These are phyloP conservation scores for Lepus townsendii DNA, from an alignment of 2,797 vertebrate genomes.

Conservation along the genomic window DNA sequence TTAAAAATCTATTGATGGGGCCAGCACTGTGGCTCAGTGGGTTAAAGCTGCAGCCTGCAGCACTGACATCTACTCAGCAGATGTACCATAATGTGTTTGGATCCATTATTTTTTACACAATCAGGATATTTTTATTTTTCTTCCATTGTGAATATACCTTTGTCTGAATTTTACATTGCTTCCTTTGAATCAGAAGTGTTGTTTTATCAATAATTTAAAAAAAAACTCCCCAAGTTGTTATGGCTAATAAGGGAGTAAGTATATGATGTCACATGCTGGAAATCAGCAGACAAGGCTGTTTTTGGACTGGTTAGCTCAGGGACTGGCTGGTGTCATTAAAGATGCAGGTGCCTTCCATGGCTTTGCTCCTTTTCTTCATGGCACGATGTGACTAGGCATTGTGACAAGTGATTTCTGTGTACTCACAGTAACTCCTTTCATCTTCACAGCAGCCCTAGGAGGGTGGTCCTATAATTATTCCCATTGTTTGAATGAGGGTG, in stretches of 20 bases:
- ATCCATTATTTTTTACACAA: not conserved
- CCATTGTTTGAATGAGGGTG: not conserved
- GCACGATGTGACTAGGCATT: fast-evolving
- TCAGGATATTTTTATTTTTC: constrained; percentile 17
- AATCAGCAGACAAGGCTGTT: not conserved
- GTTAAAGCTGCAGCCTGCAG: too few species aligned
- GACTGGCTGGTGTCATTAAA: not conserved
- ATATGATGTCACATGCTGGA: not conserved
- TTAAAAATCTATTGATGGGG: constrained; percentile 11
- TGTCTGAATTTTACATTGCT: constrained; percentile 38
- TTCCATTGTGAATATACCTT: not conserved
- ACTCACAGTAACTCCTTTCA: not conserved
- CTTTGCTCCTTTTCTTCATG: not conserved
- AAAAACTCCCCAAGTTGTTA: not conserved
- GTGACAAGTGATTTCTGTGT: not conserved
- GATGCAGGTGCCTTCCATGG: not conserved
- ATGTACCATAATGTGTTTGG: not conserved
- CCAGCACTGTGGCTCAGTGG: not conserved
- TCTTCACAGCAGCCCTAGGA: not conserved
- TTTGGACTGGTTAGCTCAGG: not conserved
- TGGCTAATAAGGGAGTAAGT: not conserved
- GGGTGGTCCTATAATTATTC: not conserved
- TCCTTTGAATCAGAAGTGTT: not conserved
- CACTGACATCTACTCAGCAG: not conserved
- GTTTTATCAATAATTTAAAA: constrained; percentile 7